Evolutionary conservation across 1,140 invertebrate species (phyloP), one percentile per base, ranked within the genome.

Genomic region (Choristoneura fumiferana): DNA sequence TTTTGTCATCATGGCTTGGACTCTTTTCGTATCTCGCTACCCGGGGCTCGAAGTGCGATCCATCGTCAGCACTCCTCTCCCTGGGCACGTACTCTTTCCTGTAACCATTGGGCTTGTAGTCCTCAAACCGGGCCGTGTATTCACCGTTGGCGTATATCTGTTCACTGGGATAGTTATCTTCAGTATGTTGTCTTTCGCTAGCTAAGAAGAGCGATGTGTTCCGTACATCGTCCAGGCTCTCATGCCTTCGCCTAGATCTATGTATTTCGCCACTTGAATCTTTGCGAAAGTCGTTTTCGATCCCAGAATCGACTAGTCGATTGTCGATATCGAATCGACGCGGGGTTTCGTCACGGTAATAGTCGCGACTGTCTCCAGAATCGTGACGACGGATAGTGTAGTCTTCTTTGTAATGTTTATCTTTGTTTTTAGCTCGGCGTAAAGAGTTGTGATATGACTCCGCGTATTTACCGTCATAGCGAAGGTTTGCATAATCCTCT

Each of bases 271-370:
- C 93, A 62, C 92, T 93, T 3, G 93, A 94, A 65, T 95, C 93
- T 15, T 94, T 91, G 37, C 93, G 90, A 65, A 94, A 94, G 68
- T 95, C 94, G 65, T 95, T 95, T 76, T 95, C 94, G 56, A 95
- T 95, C 0, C 94, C 94, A 0, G 94, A 95, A 84, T 95, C 94
- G 1, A 93, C 94, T 14, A 94, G 85, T 29, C 92, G 90, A 65
- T 93, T 93, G 58, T 93, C 93, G 58, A 87, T 90, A 40, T 90
- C 88, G 62, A 79, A 87, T 65, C 86, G 84, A 59, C 77, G 82
- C 49, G 78, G 90, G 60, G 81, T 86, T 57, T 83, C 84, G 49
- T 81, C 83, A 52, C 83, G 79, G 62, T 83, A 92, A 56, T 84
- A 91, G 71, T 85, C 88, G 53, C 80, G 79, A 61, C 78, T 90